phyloP scores from a whole-genome alignment of 2,113 vertebrate genomes.

The Eretmochelys imbricata region DNA sequence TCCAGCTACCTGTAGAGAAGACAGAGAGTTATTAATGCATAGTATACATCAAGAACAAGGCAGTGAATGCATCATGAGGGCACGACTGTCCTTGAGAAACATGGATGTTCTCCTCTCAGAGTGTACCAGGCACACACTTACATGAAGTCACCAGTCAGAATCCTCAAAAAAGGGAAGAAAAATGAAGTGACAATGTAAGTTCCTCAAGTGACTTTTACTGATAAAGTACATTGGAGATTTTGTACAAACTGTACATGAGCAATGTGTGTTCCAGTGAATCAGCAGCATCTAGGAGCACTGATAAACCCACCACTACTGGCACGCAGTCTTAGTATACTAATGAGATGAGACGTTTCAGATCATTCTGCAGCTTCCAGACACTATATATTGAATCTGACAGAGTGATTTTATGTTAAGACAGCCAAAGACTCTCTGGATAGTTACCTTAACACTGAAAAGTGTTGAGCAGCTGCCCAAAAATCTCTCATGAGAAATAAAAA shows the following conservation, averaged over 20 bases:
- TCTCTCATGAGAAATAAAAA: too few relatives aligned
- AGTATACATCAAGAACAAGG: slow-evolving; percentile 49
- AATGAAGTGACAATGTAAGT: neutral
- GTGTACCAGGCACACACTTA: slow-evolving; percentile 48
- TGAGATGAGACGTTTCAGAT: too few relatives aligned
- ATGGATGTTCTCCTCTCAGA: neutral
- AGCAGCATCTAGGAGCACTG: slow-evolving; percentile 38
- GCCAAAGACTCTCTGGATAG: too few relatives aligned
- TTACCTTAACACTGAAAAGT: too few relatives aligned
- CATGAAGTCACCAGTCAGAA: slow-evolving; percentile 59
- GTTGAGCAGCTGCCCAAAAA: too few relatives aligned
- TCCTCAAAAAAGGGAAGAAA: slow-evolving; percentile 42
- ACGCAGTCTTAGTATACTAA: slow-evolving; percentile 1
- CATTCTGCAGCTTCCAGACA: too few relatives aligned
- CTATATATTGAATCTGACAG: too few relatives aligned
- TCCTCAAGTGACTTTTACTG: slow-evolving; percentile 36
- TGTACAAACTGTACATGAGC: slow-evolving; percentile 16
- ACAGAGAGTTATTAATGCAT: too few relatives aligned
- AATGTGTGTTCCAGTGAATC: slow-evolving; percentile 38
- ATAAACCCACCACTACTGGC: slow-evolving; percentile 36
- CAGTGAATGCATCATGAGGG: slow-evolving; percentile 43
- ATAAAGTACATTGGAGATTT: slow-evolving; percentile 20
- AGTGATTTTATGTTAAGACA: too few relatives aligned
- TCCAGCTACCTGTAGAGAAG: too few relatives aligned
- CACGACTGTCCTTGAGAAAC: slow-evolving; percentile 25